Base-by-base conservation (phyloP, 2,113 vertebrate species). In the Heloderma charlesbogerti region DNA sequence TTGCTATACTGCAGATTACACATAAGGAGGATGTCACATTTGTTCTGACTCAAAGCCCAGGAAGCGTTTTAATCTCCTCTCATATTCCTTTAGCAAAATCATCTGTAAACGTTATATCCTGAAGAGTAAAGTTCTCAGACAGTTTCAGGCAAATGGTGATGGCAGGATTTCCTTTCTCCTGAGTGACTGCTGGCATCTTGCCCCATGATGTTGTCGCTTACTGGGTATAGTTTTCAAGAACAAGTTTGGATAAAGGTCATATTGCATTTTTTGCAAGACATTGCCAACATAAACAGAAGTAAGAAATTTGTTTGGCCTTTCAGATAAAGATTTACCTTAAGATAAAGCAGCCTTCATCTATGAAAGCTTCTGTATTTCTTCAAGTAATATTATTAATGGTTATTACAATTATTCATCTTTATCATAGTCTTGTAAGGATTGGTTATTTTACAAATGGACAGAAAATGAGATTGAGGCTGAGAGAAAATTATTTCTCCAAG, bases 131-230 rank as follows among this genome's bases (percentile, higher is more conserved):
- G 67, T 95, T 96, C 96, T 95, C 96, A 95, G 93, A 96, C 93
- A 93, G 94, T 93, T 96, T 95, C 89, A 91, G 92, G 91, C 91
- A 97, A 95, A 95, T 94, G 92, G 78, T 94, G 95, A 93, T 96
- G 37, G 94, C 93, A 96, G 95, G 96, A 97, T 96, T 97, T 97
- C 96, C 96, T 96, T 96, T 97, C 96, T 96, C 96, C 95, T 94
- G 95, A 88, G 90, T 92, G n/a, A 20, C 86, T 93, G 77, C 93
- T 96, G 96, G 94, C 96, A 93, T 92, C 88, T 93, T 96, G 95
- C 95, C 96, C 87, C 92, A 37, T n/a, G 0, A 91, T 78, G 92
- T 93, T 94, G 88, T 94, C 91, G 4, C 88, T 94, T 9, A 0
- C 88, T 95, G 91, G 72, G 83, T 93, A 66, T 40, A 81, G 66